Percentiles rank a stretch among this genome's conserved stretches.
phyloP scores from a whole-genome alignment of 1,140 invertebrate species.

The Chymomyza costata region DNA sequence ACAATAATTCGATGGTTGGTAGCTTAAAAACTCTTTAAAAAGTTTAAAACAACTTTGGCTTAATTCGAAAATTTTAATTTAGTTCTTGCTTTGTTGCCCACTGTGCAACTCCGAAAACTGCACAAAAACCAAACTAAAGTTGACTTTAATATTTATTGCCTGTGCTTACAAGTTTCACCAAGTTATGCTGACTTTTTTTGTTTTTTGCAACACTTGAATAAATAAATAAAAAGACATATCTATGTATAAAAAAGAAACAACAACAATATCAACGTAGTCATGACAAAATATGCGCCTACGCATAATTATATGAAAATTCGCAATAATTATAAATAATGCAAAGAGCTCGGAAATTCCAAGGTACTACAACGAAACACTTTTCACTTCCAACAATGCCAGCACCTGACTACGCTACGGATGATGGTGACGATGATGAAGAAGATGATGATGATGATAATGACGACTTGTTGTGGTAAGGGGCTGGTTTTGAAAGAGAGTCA shows the following conservation, averaged over 20 bases:
- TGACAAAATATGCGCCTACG: constrained; percentile 53
- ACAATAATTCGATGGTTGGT: too few species aligned
- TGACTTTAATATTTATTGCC: constrained; percentile 70
- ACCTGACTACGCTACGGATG: constrained; percentile 46
- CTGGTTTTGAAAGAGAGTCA: constrained; percentile 1
- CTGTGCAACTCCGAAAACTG: constrained; percentile 1
- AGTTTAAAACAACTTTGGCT: too few species aligned
- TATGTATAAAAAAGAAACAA: neutral
- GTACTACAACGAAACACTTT: constrained; percentile 34
- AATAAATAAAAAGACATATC: constrained; percentile 42
- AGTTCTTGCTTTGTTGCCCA: too few species aligned
- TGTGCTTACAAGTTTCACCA: constrained; percentile 27
- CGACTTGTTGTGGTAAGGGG: constrained; percentile 10
- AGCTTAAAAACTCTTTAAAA: too few species aligned
- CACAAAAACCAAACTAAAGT: constrained; percentile 39
- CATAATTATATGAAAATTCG: constrained; percentile 73
- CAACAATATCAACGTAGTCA: neutral
- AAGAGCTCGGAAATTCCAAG: constrained; percentile 39
- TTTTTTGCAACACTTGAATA: constrained; percentile 41
- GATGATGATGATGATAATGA: constrained; percentile 2
- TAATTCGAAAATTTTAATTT: too few species aligned
- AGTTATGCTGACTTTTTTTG: too few species aligned
- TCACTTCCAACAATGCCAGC: constrained; percentile 54
- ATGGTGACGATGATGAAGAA: too few species aligned
- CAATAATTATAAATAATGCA: constrained; percentile 72